Evolutionary conservation across 2,888 invertebrate species (phyloP).

Genomic region (Chaitophorus viminalis): DNA sequence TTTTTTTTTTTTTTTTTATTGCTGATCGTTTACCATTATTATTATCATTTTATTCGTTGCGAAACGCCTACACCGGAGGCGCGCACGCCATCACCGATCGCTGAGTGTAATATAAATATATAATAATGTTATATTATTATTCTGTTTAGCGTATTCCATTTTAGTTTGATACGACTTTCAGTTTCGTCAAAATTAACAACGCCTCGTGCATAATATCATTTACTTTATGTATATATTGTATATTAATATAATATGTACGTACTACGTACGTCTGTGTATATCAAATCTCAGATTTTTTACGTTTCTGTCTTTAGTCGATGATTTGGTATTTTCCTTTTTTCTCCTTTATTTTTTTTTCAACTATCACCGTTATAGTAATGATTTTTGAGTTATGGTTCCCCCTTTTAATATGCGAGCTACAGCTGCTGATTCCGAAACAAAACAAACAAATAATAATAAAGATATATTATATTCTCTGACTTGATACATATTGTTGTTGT

Average conservation of each 20-base stretch:
- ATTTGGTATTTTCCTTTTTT: not conserved
- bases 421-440: too few relatives aligned
- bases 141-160: not conserved
- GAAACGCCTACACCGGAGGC: not conserved
- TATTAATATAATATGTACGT: too few relatives aligned
- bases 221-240: too few relatives aligned
- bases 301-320: not conserved
- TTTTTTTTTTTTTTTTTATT: not conserved
- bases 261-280: not conserved
- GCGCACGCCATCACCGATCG: not conserved
- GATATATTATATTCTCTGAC: too few relatives aligned
- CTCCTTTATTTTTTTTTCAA: too few relatives aligned
- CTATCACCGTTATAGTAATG: too few relatives aligned
- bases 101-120: not conserved
- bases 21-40: not conserved
- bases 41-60: not conserved
- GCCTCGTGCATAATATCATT: not conserved
- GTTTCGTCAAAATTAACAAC: not conserved
- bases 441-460: too few relatives aligned
- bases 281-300: not conserved
- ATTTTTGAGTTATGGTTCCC: too few relatives aligned
- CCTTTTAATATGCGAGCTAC: too few relatives aligned
- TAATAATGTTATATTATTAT: not conserved
- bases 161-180: not conserved
- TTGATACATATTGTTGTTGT: too few relatives aligned